These are phyloP conservation scores for Heptranchias perlo DNA, from an alignment of 2,113 vertebrate genomes.

Conservation along the genomic window DNA sequence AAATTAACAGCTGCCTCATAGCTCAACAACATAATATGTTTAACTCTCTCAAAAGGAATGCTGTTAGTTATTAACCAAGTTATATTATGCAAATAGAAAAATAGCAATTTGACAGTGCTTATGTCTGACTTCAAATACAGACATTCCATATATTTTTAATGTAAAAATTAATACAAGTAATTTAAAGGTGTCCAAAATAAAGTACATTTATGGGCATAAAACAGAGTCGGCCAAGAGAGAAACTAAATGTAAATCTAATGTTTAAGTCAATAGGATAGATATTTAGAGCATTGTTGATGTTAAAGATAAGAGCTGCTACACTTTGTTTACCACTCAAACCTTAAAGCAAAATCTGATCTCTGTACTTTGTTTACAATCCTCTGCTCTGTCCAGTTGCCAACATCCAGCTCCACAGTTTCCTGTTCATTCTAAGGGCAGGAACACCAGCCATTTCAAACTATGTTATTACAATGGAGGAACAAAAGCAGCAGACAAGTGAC, in stretches of 20 bases:
- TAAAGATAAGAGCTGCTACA: constrained; percentile 51
- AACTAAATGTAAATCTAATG: constrained; percentile 45
- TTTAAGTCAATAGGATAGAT: constrained; percentile 48
- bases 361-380: constrained; percentile 52
- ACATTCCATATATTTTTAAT: neutral
- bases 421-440: constrained; percentile 48
- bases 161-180: neutral
- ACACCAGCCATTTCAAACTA: constrained; percentile 45
- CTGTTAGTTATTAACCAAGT: neutral
- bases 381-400: constrained; percentile 45
- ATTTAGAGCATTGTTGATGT: constrained; percentile 41
- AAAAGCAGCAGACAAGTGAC: constrained; percentile 40
- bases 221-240: neutral
- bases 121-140: neutral
- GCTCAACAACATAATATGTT: neutral
- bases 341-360: constrained; percentile 52
- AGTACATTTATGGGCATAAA: neutral
- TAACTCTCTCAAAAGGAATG: neutral
- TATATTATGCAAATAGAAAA: neutral
- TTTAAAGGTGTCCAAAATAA: neutral
- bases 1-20: neutral
- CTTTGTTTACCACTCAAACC: constrained; percentile 54
- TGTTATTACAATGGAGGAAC: constrained; percentile 47
- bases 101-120: neutral
- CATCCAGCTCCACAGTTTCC: constrained; percentile 56